Percentiles rank a stretch among this genome's conserved stretches.
Conservation (phyloP, 2,888 invertebrate species). For the Archips crataeganus region DNA sequence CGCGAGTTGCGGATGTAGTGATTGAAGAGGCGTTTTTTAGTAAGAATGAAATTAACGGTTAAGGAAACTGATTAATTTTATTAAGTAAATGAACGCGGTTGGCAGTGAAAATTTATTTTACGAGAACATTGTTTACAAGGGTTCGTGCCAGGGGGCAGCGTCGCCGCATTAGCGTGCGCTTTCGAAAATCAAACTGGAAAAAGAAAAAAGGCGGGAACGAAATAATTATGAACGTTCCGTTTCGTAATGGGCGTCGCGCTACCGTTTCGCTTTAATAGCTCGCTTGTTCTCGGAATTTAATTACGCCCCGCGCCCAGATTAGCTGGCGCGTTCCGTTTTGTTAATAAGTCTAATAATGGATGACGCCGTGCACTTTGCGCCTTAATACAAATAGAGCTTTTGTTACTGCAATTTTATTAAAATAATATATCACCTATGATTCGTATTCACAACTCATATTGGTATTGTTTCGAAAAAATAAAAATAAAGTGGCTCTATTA, state of each 20-base stretch:
- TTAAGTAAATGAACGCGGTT: conserved; percentile 68
- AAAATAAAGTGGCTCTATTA: conserved; percentile 23
- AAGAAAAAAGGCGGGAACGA: conserved; percentile 82
- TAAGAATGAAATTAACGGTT: conserved; percentile 65
- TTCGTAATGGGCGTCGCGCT: conserved; percentile 83
- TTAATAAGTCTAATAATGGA: conserved; percentile 83
- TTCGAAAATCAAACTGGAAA: conserved; percentile 79
- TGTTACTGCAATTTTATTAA: conserved; percentile 57
- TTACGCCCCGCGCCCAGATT: conserved; percentile 80
- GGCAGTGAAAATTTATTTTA: conserved; percentile 81
- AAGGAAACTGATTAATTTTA: conserved; percentile 62
- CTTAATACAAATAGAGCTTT: conserved; percentile 59
- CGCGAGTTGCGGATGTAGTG: conserved; percentile 34
- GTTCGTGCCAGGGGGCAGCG: conserved; percentile 77
- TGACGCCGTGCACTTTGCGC: conserved; percentile 70
- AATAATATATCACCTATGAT: conserved; percentile 47
- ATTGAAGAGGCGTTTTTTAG: conserved; percentile 20
- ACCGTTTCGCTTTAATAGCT: conserved; percentile 84
- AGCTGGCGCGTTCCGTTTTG: conserved; percentile 80
- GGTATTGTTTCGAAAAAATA: conserved; percentile 8
- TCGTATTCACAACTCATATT: conserved; percentile 18
- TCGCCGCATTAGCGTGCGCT: conserved; percentile 78
- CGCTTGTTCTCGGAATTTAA: conserved; percentile 85
- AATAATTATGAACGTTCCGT: conserved; percentile 86
- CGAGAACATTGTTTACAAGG: conserved; percentile 82